Conservation (phyloP, 2,888 invertebrate genomes). For the Merodon equestris region DNA sequence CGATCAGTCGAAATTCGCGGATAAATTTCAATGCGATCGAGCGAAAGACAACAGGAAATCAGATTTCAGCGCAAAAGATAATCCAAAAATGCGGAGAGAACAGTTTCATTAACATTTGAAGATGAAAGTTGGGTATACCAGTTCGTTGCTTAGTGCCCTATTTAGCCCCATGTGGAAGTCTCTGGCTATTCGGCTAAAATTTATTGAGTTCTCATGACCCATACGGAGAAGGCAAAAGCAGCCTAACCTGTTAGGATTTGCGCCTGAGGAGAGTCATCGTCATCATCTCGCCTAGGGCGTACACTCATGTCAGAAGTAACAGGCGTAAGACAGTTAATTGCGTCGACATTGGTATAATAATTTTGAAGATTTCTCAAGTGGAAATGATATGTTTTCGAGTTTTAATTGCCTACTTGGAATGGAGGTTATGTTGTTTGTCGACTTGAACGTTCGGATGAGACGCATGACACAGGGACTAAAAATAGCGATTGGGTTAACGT, state of each 20-base stretch:
- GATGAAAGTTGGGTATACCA: conserved; percentile 66
- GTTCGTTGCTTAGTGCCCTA: conserved; percentile 17
- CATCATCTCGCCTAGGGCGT: background rate
- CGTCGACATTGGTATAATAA: conserved; percentile 16
- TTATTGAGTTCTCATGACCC: conserved; percentile 48
- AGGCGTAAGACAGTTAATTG: conserved; percentile 38
- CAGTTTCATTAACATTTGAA: conserved; percentile 18
- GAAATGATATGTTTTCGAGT: conserved; percentile 38
- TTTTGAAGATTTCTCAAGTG: conserved; percentile 51
- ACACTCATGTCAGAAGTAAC: conserved; percentile 13
- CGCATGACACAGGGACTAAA: conserved; percentile 31
- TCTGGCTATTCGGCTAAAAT: background rate
- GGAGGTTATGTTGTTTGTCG: background rate
- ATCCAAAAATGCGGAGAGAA: conserved; percentile 19
- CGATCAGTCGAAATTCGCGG: conserved; percentile 23
- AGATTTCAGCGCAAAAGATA: conserved; percentile 13
- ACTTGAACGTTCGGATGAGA: too few species aligned
- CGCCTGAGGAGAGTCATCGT: background rate
- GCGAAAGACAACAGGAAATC: conserved; percentile 8
- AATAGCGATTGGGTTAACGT: conserved; percentile 44
- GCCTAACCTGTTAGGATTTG: conserved; percentile 7
- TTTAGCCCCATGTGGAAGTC: conserved; percentile 18
- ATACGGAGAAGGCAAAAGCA: conserved; percentile 28
- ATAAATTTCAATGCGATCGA: conserved; percentile 36
- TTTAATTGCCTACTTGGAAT: conserved; percentile 17